Conservation (phyloP, 2,113 vertebrate genomes). For the Rafetus swinhoei region DNA sequence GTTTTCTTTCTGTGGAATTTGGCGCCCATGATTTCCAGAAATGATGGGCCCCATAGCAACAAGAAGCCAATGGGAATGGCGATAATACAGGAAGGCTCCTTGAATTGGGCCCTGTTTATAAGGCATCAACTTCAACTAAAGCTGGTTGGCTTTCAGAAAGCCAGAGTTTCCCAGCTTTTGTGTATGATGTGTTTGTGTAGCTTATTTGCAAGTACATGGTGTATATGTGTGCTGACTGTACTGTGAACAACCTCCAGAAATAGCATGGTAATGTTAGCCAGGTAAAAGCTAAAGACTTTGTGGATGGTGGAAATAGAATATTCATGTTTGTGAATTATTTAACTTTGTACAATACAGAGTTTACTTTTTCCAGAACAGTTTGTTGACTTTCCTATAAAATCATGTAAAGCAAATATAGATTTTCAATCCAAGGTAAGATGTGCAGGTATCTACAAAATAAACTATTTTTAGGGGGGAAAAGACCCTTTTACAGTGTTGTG, state of each 20-base stretch:
- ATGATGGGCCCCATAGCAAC: background rate
- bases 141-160: background rate
- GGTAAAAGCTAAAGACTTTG: slow-evolving; percentile 69
- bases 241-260: slow-evolving; percentile 67
- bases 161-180: slow-evolving; percentile 31
- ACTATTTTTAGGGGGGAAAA: slow-evolving; percentile 51
- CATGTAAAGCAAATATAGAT: slow-evolving; percentile 42
- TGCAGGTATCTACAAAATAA: slow-evolving; percentile 61
- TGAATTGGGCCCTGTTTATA: background rate
- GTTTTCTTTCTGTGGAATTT: background rate
- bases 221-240: background rate
- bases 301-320: slow-evolving; percentile 76
- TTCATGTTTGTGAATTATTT: background rate
- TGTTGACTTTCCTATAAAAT: slow-evolving; percentile 69
- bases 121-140: slow-evolving; percentile 22
- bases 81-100: background rate
- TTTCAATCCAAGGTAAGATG: slow-evolving; percentile 55
- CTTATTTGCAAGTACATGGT: background rate
- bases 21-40: background rate
- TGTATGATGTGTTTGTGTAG: background rate
- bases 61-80: background rate
- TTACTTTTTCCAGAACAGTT: slow-evolving; percentile 43
- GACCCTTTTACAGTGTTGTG: background rate
- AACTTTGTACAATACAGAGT: background rate
- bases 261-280: slow-evolving; percentile 81